Base-by-base conservation (phyloP, 2,797 vertebrate genomes). In the Valencia hispanica region DNA sequence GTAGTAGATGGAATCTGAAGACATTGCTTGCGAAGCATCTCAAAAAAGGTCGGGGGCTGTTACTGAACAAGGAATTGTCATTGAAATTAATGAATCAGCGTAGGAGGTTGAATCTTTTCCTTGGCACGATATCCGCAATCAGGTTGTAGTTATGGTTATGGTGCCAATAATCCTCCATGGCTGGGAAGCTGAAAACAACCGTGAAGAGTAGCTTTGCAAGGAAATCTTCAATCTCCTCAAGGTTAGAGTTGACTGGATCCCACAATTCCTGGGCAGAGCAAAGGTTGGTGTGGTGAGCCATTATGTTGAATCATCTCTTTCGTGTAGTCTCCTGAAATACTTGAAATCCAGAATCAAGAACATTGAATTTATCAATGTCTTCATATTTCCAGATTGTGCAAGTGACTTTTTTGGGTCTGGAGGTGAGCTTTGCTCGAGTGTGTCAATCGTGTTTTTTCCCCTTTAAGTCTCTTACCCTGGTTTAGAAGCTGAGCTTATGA, bases 261-360 rank as follows among this genome's bases (percentile, higher is more conserved):
- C 63, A 32, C 36, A 66, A n/a, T 25, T 41, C 9, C 4, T 14
- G 36, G 63, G 25, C 36, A 66, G 36, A 41, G 36, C 41, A 66
- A 41, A 66, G 22, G 63, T 66, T 65, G 61, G 34, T 65, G 34
- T 36, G 39, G 12, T 68, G 39, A 68, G 39, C 22, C 43, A 68
- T 43, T n/a, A 68, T 43, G 65, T 41, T 68, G 39, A 4, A 43
- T 68, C 39, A n/a, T 43, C 39, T n/a, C 65, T n/a, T 43, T 22
- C 11, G 65, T 43, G 39, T 43, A 65, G 36, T 66, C 20, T 41
- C 36, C 25, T 66, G 63, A 66, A 25, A 43, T 68, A 43, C 22
- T 68, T 41, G 22, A 68, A 43, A 68, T 68, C 43, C 65, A 68
- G 65, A 68, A 43, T 41, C 39, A 43, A 36, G 39, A 43, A 27